Evolutionary conservation across 2,797 vertebrate species (phyloP).

Genomic region (Paedocypris micromegethes): DNA sequence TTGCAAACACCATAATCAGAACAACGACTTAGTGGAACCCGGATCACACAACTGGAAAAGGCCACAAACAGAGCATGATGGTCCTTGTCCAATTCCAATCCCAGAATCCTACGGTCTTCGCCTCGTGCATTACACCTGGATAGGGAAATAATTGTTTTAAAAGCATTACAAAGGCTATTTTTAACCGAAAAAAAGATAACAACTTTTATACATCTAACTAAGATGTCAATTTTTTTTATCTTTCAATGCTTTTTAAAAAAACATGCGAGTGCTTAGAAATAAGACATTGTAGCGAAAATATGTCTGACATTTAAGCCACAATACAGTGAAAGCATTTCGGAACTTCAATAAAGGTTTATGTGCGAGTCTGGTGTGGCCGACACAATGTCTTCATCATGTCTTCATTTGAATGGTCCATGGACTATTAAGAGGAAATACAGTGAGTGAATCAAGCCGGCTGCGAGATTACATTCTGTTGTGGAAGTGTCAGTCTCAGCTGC

Average conservation of each 20-base stretch:
- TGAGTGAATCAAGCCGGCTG: constrained; percentile 7
- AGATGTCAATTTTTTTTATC: no score
- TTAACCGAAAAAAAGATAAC: no score
- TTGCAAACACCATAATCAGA: constrained; percentile 71
- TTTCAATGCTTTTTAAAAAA: no score
- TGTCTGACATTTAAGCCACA: no score
- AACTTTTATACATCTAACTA: no score
- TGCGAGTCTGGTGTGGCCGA: no score
- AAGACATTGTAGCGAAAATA: no score
- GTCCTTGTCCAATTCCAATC: constrained; percentile 79
- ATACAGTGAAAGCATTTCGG: no score
- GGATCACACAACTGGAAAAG: constrained; percentile 81
- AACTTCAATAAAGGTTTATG: no score
- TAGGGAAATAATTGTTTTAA: background rate
- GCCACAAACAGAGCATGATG: constrained; percentile 83
- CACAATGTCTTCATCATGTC: background rate
- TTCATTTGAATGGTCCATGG: background rate
- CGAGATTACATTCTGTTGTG: constrained; percentile 21
- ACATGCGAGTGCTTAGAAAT: no score
- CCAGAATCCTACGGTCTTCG: constrained; percentile 75
- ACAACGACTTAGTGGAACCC: constrained; percentile 82
- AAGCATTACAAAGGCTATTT: no score
- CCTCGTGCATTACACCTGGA: constrained; percentile 74
- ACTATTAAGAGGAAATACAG: background rate
- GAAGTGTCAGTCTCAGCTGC: constrained; percentile 35